phyloP scores from a whole-genome alignment of 2,797 vertebrate genomes.

The Tamandua tetradactyla region DNA sequence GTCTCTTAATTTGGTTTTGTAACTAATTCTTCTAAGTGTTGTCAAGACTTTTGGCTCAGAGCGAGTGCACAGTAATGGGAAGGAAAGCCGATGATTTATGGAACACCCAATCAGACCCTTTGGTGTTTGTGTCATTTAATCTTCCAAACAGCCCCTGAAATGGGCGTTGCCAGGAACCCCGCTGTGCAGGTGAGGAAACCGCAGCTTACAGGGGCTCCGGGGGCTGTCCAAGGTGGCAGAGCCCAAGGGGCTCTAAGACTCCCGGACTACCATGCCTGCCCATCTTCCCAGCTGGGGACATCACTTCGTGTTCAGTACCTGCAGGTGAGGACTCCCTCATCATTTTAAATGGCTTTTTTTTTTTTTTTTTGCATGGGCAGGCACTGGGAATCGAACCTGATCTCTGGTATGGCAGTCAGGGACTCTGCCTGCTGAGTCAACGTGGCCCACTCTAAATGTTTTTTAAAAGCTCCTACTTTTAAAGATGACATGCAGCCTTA shows the following conservation, averaged over 20 bases:
- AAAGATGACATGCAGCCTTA: slow-evolving; percentile 16
- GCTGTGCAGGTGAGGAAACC: background rate
- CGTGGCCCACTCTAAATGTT: no score
- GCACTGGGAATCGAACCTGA: no score
- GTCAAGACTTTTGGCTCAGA: slow-evolving; percentile 38
- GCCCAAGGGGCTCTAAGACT: background rate
- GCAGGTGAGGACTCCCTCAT: background rate
- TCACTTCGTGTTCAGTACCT: background rate
- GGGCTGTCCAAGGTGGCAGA: background rate
- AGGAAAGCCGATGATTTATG: slow-evolving; percentile 14
- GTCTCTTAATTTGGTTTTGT: slow-evolving; percentile 27
- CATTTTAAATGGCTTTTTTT: background rate
- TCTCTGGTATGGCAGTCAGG: no score
- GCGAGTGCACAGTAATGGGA: background rate
- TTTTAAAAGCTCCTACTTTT: background rate
- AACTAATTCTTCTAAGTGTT: slow-evolving; percentile 53
- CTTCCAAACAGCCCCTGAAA: slow-evolving; percentile 29
- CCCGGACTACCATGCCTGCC: background rate
- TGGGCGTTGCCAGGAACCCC: background rate
- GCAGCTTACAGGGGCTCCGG: background rate
- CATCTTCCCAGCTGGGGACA: background rate
- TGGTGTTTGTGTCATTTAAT: slow-evolving; percentile 20
- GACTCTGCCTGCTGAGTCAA: no score
- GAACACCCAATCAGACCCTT: background rate
- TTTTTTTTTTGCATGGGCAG: no score